Conservation (phyloP, 1,140 invertebrate species). For the Trichonephila clavata region DNA sequence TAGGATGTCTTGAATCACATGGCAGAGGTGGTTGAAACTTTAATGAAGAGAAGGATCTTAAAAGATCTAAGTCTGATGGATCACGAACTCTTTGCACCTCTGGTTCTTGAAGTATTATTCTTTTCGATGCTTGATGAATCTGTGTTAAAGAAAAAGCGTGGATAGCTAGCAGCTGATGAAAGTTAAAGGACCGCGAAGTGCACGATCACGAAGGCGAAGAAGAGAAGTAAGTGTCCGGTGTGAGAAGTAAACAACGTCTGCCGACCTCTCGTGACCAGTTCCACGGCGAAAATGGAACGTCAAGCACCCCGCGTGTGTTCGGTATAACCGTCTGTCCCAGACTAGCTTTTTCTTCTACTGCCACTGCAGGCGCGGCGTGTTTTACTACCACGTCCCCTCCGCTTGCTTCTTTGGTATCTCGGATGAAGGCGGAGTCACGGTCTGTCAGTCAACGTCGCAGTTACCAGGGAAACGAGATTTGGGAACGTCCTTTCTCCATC, state of each 20-base stretch:
- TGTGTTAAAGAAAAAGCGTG: too few relatives aligned
- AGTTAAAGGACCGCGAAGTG: too few relatives aligned
- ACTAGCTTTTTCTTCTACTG: slow-evolving; percentile 59
- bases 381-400: slow-evolving; percentile 56
- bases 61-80: background rate
- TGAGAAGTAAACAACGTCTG: slow-evolving; percentile 28
- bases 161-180: background rate
- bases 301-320: slow-evolving; percentile 59
- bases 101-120: background rate
- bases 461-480: slow-evolving; percentile 54
- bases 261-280: slow-evolving; percentile 52
- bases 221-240: slow-evolving; percentile 30
- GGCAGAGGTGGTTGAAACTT: background rate
- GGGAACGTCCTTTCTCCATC: slow-evolving; percentile 51
- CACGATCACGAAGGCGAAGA: background rate
- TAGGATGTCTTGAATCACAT: background rate
- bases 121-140: background rate
- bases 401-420: slow-evolving; percentile 59
- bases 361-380: slow-evolving; percentile 59
- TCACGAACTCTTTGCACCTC: background rate
- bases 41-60: background rate
- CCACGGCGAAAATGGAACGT: slow-evolving; percentile 48
- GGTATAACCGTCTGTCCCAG: slow-evolving; percentile 43
- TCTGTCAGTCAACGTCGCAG: slow-evolving; percentile 69
- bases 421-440: slow-evolving; percentile 58